Evolutionary conservation across 2,888 invertebrate genomes (phyloP).

Genomic region (Nymphalis c-album): DNA sequence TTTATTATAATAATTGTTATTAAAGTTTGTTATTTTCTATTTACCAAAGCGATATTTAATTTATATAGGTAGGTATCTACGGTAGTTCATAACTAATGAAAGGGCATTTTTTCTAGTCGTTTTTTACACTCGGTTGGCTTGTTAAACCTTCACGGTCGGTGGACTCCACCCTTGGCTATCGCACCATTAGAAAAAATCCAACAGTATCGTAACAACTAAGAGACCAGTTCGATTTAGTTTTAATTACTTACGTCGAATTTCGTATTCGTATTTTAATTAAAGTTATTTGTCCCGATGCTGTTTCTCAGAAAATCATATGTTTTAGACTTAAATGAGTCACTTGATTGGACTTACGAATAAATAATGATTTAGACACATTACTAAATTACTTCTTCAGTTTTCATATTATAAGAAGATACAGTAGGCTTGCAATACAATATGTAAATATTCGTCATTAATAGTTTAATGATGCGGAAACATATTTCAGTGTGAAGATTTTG

Average conservation of each 20-base stretch:
- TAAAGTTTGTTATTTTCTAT: neutral
- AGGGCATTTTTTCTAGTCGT: slow-evolving; percentile 39
- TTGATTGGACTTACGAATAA: neutral
- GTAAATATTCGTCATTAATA: neutral
- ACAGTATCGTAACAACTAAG: slow-evolving; percentile 29
- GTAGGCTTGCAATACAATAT: too few species aligned
- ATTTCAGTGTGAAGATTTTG: neutral
- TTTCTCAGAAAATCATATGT: neutral
- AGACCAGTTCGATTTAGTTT: slow-evolving; percentile 7
- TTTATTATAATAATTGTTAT: neutral
- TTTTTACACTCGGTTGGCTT: slow-evolving; percentile 38
- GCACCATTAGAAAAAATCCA: slow-evolving; percentile 52
- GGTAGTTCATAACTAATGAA: slow-evolving; percentile 33
- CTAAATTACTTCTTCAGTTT: too few species aligned
- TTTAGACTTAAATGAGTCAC: neutral
- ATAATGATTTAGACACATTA: neutral
- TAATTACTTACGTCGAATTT: neutral
- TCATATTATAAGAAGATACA: neutral
- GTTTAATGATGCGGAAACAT: slow-evolving; percentile 7
- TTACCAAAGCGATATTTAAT: neutral
- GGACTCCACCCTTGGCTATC: slow-evolving; percentile 57
- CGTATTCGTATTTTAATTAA: too few species aligned
- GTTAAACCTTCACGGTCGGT: slow-evolving; percentile 59
- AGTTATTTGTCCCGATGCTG: neutral
- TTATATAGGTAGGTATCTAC: slow-evolving; percentile 2